A percentile compares a stretch with the other conserved stretches of the same genome.
Evolutionary conservation across 2,797 vertebrate species (phyloP).

Genomic region (Malacoctenus gilli): DNA sequence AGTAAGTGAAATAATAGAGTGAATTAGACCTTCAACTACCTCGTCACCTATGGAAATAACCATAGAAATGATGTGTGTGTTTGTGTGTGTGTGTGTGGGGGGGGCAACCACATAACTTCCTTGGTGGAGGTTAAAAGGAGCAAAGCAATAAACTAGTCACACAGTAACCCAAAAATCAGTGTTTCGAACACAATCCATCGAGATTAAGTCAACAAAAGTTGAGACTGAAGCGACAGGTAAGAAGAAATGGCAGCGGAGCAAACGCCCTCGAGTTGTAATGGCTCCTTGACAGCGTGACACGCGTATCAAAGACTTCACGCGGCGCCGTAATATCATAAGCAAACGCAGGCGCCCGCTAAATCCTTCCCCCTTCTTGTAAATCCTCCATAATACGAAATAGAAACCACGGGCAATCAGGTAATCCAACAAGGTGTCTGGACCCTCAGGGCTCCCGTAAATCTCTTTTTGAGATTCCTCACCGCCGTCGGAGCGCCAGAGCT

Average conservation of each 20-base stretch:
- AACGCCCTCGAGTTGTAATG: conserved; percentile 19
- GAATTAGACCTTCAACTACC: too few species aligned
- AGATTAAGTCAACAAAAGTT: too few species aligned
- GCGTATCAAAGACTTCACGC: conserved; percentile 19
- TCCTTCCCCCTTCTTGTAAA: conserved; percentile 35
- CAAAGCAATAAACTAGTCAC: too few species aligned
- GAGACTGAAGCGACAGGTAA: too few species aligned
- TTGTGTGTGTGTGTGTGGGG: too few species aligned
- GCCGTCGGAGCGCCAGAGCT: conserved; percentile 24
- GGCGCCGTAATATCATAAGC: conserved; percentile 19
- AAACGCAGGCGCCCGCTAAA: conserved; percentile 32
- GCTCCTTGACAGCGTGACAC: conserved; percentile 21
- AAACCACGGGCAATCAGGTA: conserved; percentile 46
- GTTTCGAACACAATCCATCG: too few species aligned
- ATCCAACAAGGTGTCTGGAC: conserved; percentile 48
- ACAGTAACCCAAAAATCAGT: too few species aligned
- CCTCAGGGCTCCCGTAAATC: conserved; percentile 38
- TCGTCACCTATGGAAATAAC: too few species aligned
- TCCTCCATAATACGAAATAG: conserved; percentile 35
- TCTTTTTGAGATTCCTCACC: conserved; percentile 30
- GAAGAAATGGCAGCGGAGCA: conserved; percentile 5
- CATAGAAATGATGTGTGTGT: too few species aligned
- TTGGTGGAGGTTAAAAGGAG: too few species aligned
- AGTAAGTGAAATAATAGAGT: too few species aligned
- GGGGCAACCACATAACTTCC: too few species aligned